Evolutionary conservation across 2,113 vertebrate genomes (phyloP).

Genomic region (Protobothrops flavoviridis): DNA sequence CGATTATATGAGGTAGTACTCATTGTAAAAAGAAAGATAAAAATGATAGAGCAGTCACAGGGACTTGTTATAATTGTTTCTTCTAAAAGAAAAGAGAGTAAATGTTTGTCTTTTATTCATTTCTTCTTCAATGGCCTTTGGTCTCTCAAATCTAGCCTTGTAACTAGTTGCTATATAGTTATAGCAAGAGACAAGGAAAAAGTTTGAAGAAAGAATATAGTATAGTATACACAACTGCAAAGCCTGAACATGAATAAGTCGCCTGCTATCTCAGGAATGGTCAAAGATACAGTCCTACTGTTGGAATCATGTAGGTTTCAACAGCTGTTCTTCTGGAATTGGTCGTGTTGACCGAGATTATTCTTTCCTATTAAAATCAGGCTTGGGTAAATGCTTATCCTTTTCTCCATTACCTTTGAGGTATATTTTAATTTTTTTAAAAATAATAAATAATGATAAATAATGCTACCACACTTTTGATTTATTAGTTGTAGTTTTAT

Average conservation of each 20-base stretch:
- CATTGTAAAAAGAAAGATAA: not conserved
- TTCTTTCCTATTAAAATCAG: not conserved
- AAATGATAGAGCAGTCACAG: not conserved
- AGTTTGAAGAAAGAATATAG: not conserved
- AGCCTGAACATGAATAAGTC: not conserved
- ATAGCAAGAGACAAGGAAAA: not conserved
- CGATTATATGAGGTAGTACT: not conserved
- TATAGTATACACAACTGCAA: not conserved
- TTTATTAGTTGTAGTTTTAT: not conserved
- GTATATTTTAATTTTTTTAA: not conserved
- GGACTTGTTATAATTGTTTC: not conserved
- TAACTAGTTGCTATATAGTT: not conserved
- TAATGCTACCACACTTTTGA: not conserved
- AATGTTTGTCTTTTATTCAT: not conserved
- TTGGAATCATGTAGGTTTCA: not conserved
- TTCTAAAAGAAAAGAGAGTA: not conserved
- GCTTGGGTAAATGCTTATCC: not conserved
- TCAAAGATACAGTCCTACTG: not conserved
- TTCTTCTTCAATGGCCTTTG: not conserved
- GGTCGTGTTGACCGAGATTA: not conserved
- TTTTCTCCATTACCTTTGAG: not conserved
- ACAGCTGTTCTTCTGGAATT: not conserved
- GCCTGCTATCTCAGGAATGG: not conserved
- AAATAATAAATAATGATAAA: not conserved
- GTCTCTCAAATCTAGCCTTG: too few relatives aligned